Evolutionary conservation across 2,797 vertebrate species (phyloP).

Genomic region (Sebastes paucispinis): DNA sequence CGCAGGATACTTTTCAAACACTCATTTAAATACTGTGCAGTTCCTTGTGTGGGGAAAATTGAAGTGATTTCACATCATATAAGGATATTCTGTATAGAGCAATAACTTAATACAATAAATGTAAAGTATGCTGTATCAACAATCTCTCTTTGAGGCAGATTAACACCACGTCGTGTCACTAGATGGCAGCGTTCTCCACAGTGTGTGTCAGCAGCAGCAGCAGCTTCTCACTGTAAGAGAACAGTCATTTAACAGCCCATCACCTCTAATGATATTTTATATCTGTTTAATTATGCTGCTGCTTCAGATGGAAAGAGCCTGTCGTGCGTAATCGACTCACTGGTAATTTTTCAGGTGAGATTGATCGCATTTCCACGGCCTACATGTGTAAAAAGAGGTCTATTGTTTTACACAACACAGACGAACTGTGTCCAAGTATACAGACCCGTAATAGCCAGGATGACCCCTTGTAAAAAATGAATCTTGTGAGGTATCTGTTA

Average conservation of each 20-base stretch:
- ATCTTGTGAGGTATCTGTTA: neutral
- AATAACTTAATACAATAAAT: constrained; percentile 39
- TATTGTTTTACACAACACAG: constrained; percentile 30
- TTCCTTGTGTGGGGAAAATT: neutral
- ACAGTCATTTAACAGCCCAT: constrained; percentile 66
- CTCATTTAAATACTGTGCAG: constrained; percentile 22
- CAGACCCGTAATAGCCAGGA: neutral
- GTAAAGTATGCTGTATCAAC: neutral
- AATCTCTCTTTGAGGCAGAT: neutral
- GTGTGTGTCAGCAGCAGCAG: neutral
- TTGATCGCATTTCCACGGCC: constrained; percentile 50
- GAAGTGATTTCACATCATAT: neutral
- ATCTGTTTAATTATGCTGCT: constrained; percentile 72
- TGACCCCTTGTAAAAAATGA: neutral
- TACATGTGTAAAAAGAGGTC: constrained; percentile 24
- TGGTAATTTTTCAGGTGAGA: constrained; percentile 65
- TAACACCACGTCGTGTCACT: constrained; percentile 34
- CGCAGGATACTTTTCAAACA: neutral
- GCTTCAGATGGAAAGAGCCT: constrained; percentile 65
- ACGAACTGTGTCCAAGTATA: constrained; percentile 2
- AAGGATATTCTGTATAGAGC: neutral
- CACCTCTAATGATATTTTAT: constrained; percentile 74
- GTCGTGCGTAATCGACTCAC: constrained; percentile 64
- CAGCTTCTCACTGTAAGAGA: neutral
- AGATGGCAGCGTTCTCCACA: constrained; percentile 66